Base-by-base conservation (phyloP, 1,140 invertebrate species). In the Adelges cooleyi region DNA sequence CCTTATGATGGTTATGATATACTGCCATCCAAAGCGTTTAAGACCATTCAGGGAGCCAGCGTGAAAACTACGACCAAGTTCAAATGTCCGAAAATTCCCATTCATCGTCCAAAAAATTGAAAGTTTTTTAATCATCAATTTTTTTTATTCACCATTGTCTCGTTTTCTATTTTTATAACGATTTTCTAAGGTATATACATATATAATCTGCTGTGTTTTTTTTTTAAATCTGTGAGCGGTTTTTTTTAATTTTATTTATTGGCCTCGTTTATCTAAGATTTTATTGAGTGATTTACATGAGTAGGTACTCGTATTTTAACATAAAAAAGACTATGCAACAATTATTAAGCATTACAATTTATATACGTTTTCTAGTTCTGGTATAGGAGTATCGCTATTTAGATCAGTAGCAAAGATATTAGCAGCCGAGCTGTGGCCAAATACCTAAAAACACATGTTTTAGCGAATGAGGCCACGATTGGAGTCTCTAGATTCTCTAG, bases 181-280 rank as follows among this genome's bases (percentile, higher is more conserved):
- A 46, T 44, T 59, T 62, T 33, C 20, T 33, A 62, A 62, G 54
- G 54, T 59, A 59, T 17, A 44, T 40, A 15, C 15, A 10, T 11
- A 11, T 33, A 6, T 11, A 33, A n/a, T 33, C 11, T 33, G 5
- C 11, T 33, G 5, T 33, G 2, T 15, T 27, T 15, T 29, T 62
- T 23, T 62, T 62, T 44, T 17, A n/a, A 48, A 29, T 62, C 56
- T 62, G 56, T 62, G 56, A 48, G 46, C 40, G 56, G 56, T 48
- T 62, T 23, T 46, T 25, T 46, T 62, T 46, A 33, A 18, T 25
- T 53, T 20, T 29, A 29, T 23, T n/a, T 23, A n/a, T 44, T 23
- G 42, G 44, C 23, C 38, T 59, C 54, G 54, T 44, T 59, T 44
- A 27, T 44, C n/a, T 29, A 20, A 6, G 15, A 13, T n/a, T n/a